phyloP scores from a whole-genome alignment of 2,113 vertebrate genomes.

The Hydrolagus affinis region DNA sequence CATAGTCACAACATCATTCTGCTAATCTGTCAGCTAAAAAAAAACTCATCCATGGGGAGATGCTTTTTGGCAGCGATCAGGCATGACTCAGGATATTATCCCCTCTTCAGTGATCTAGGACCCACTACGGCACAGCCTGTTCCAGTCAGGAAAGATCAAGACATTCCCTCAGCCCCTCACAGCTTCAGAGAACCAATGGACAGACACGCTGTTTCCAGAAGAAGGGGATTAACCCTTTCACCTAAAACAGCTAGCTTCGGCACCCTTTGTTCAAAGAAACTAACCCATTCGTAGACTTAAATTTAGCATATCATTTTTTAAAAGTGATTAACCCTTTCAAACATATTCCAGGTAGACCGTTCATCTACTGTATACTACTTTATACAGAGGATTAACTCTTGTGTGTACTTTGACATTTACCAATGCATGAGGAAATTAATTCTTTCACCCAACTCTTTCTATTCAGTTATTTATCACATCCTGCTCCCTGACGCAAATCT shows the following conservation, averaged over 20 bases:
- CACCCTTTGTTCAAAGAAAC: too few relatives aligned
- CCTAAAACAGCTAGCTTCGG: too few relatives aligned
- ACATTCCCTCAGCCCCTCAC: neutral
- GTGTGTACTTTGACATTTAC: too few relatives aligned
- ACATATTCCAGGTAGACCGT: too few relatives aligned
- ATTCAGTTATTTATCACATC: neutral
- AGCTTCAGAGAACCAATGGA: neutral
- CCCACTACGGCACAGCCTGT: constrained; percentile 18
- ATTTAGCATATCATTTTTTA: too few relatives aligned
- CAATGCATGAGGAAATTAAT: neutral
- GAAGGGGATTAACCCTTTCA: neutral
- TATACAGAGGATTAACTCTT: neutral
- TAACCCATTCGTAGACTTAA: too few relatives aligned
- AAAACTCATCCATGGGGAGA: constrained; percentile 22
- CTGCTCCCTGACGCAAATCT: too few relatives aligned
- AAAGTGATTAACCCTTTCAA: too few relatives aligned
- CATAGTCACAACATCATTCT: constrained; percentile 25
- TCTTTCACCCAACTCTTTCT: neutral
- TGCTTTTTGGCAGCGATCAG: neutral
- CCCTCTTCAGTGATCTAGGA: constrained; percentile 8
- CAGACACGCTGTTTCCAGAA: neutral
- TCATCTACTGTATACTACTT: too few relatives aligned
- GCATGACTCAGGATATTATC: constrained; percentile 26
- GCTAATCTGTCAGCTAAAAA: constrained; percentile 20
- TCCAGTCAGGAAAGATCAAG: neutral